Percentiles rank a stretch among this genome's conserved stretches.
phyloP scores from a whole-genome alignment of 2,888 invertebrate genomes.

The Dicycla oo region DNA sequence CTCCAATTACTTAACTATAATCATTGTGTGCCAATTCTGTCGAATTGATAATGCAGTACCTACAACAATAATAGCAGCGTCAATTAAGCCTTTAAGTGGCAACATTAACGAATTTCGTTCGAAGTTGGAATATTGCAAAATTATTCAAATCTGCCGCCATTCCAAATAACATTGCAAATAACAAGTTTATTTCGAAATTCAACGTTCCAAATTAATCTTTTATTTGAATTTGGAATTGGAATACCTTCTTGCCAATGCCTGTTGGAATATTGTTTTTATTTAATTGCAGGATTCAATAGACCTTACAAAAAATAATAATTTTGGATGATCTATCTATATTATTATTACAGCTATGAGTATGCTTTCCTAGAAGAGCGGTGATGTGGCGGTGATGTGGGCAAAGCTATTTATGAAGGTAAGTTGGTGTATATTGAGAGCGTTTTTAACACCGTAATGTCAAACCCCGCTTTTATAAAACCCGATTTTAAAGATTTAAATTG shows the following conservation, averaged over 20 bases:
- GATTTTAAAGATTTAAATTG: no score
- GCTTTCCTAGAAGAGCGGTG: no score
- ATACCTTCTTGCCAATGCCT: not conserved
- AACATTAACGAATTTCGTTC: conserved; percentile 31
- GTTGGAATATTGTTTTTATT: not conserved
- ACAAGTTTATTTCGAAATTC: conserved; percentile 33
- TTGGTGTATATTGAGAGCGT: no score
- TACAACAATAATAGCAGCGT: conserved; percentile 1
- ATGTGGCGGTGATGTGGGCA: no score
- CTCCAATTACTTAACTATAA: not conserved
- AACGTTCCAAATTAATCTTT: conserved; percentile 26
- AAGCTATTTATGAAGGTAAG: no score
- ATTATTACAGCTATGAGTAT: no score
- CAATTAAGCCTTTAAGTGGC: conserved; percentile 25
- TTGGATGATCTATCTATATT: no score
- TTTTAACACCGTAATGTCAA: no score
- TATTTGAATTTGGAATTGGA: conserved; percentile 44
- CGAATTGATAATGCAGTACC: conserved; percentile 4
- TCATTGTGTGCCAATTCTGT: not conserved
- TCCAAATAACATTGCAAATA: conserved; percentile 18
- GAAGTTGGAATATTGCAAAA: conserved; percentile 31
- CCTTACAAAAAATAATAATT: no score
- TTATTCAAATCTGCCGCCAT: conserved; percentile 38
- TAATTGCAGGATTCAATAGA: not conserved
- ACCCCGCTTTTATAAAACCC: no score